phyloP scores from a whole-genome alignment of 2,113 vertebrate genomes.

The Ailurus styani region DNA sequence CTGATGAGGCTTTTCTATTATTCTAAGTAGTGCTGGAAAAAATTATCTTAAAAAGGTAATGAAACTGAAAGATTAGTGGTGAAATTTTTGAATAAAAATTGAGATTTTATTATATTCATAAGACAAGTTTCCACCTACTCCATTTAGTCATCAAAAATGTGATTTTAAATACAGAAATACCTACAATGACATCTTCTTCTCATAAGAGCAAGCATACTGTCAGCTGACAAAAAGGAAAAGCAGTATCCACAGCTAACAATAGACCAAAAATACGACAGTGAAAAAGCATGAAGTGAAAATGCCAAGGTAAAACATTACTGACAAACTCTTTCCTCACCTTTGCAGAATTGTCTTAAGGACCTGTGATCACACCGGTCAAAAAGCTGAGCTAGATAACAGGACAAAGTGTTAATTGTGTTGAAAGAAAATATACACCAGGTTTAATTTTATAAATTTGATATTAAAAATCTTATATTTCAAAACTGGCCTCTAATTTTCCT shows the following conservation, averaged over 20 bases:
- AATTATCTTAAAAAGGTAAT: constrained; percentile 60
- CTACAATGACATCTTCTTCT: constrained; percentile 24
- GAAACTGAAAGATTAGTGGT: constrained; percentile 52
- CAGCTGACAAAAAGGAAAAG: neutral
- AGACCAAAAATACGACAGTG: neutral
- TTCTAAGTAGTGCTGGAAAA: neutral
- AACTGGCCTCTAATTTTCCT: neutral
- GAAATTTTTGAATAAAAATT: constrained; percentile 67
- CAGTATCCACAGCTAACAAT: neutral
- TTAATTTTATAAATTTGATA: neutral
- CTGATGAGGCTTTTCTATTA: constrained; percentile 50
- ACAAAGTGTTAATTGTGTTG: neutral
- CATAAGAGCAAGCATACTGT: neutral
- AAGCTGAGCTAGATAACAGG: neutral
- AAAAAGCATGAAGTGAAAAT: neutral
- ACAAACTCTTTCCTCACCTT: neutral
- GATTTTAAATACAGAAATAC: constrained; percentile 58
- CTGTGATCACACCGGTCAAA: neutral
- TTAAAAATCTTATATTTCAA: neutral
- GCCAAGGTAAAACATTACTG: neutral
- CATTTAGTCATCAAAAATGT: constrained; percentile 69
- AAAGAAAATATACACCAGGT: neutral
- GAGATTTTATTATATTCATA: constrained; percentile 64
- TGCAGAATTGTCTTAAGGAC: neutral
- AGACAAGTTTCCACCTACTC: constrained; percentile 70